phyloP scores from a whole-genome alignment of 1,140 invertebrate species.

The Lerema accius region DNA sequence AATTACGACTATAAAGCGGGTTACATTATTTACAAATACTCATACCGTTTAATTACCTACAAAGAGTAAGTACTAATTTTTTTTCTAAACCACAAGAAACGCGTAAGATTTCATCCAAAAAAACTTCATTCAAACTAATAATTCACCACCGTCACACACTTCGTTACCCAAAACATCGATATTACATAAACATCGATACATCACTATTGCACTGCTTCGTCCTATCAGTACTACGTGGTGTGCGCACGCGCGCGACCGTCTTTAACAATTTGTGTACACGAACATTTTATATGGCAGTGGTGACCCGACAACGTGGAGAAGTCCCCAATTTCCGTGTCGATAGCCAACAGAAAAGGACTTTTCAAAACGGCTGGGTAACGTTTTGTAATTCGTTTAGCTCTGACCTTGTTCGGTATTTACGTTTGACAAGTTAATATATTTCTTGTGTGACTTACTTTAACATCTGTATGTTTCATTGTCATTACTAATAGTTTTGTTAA shows the following conservation, averaged over 20 bases:
- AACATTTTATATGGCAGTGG: slow-evolving; percentile 77
- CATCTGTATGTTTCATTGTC: not conserved
- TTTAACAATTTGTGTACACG: slow-evolving; percentile 45
- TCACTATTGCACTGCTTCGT: slow-evolving; percentile 60
- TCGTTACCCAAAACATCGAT: no score
- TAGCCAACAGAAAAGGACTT: slow-evolving; percentile 49
- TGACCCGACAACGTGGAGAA: slow-evolving; percentile 66
- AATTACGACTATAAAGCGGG: no score
- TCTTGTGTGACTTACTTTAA: slow-evolving; percentile 19
- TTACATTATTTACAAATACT: no score
- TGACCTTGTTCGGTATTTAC: slow-evolving; percentile 48
- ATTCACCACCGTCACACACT: no score
- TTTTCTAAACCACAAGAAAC: no score
- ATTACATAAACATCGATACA: slow-evolving; percentile 43
- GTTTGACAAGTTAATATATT: slow-evolving; percentile 11
- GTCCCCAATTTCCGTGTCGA: slow-evolving; percentile 61
- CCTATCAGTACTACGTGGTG: slow-evolving; percentile 64
- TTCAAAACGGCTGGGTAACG: slow-evolving; percentile 70
- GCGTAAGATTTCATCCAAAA: no score
- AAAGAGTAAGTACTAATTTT: no score
- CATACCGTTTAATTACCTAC: no score
- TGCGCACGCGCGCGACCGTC: slow-evolving; percentile 73
- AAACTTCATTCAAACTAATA: no score
- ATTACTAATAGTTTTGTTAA: not conserved
- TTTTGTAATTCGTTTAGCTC: slow-evolving; percentile 36